Conservation (phyloP, 2,888 invertebrate genomes). For the Caenorhabditis panamensis region DNA sequence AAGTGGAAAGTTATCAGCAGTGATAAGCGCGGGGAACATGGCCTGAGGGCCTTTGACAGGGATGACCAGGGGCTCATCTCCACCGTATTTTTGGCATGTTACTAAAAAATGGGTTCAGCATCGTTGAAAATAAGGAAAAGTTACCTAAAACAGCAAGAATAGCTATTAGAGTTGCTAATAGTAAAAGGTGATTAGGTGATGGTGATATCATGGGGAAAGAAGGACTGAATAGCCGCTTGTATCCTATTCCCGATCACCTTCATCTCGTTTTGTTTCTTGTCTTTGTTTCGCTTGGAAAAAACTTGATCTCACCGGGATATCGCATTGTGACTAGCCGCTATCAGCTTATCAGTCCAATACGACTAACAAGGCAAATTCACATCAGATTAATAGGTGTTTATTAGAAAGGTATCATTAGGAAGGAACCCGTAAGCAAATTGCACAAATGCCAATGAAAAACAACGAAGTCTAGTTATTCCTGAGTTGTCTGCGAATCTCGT, state of each 20-base stretch:
- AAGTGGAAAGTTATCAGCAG: slow-evolving; percentile 78
- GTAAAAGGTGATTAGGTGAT: slow-evolving; percentile 3
- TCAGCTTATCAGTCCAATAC: slow-evolving; percentile 21
- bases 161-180: slow-evolving; percentile 1
- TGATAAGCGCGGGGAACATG: slow-evolving; percentile 75
- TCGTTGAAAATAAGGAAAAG: too few species aligned
- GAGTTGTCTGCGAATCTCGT: slow-evolving; percentile 44
- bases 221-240: slow-evolving; percentile 18
- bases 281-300: slow-evolving; percentile 35
- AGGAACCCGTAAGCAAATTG: slow-evolving; percentile 19
- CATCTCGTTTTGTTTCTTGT: slow-evolving; percentile 21
- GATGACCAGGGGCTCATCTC: slow-evolving; percentile 75
- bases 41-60: slow-evolving; percentile 72
- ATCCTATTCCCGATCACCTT: slow-evolving; percentile 7
- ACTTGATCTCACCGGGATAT: slow-evolving; percentile 49
- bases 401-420: slow-evolving; percentile 27
- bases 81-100: slow-evolving; percentile 72
- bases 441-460: neutral
- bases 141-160: neutral
- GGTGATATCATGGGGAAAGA: slow-evolving; percentile 15
- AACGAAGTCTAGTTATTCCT: slow-evolving; percentile 16
- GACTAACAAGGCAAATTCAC: too few species aligned
- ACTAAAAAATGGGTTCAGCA: slow-evolving; percentile 19
- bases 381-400: slow-evolving; percentile 22
- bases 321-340: neutral